A percentile compares a stretch with the other conserved stretches of the same genome.
Evolutionary conservation across 2,113 vertebrate species (phyloP).

Genomic region (Paradoxurus hermaphroditus): DNA sequence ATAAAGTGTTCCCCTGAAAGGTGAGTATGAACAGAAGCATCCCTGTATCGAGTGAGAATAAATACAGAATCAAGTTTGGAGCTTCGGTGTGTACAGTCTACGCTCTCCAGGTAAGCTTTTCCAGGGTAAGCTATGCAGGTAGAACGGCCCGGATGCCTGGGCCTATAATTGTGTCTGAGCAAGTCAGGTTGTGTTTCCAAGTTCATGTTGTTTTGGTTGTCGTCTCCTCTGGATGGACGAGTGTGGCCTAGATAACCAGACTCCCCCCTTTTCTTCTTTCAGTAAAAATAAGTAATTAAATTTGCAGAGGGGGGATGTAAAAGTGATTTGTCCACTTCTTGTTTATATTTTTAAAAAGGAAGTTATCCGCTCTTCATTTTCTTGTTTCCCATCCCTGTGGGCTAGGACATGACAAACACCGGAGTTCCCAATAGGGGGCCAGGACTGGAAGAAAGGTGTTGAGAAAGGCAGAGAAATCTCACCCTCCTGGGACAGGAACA

Average conservation of each 20-base stretch:
- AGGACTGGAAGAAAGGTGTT: not conserved
- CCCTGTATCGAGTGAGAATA: too few species aligned
- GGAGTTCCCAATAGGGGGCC: not conserved
- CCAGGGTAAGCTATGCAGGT: not conserved
- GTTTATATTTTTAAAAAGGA: not conserved
- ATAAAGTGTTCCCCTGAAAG: not conserved
- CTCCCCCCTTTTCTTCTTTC: not conserved
- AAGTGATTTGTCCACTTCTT: not conserved
- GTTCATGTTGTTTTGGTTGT: not conserved
- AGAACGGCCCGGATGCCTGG: not conserved
- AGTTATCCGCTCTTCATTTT: not conserved
- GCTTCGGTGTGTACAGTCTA: too few species aligned
- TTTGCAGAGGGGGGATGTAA: not conserved
- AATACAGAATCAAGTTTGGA: not conserved
- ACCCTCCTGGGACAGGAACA: not conserved
- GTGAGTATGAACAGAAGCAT: not conserved
- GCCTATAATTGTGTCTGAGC: not conserved
- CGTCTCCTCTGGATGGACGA: not conserved
- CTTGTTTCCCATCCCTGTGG: too few species aligned
- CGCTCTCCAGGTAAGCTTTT: not conserved
- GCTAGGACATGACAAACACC: not conserved
- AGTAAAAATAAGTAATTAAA: not conserved
- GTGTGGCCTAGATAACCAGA: not conserved
- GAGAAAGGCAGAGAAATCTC: not conserved
- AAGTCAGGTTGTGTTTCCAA: not conserved